Percentiles rank a stretch among this genome's conserved stretches.
Evolutionary conservation across 2,888 invertebrate species (phyloP).

Genomic region (Amphipyra berbera): DNA sequence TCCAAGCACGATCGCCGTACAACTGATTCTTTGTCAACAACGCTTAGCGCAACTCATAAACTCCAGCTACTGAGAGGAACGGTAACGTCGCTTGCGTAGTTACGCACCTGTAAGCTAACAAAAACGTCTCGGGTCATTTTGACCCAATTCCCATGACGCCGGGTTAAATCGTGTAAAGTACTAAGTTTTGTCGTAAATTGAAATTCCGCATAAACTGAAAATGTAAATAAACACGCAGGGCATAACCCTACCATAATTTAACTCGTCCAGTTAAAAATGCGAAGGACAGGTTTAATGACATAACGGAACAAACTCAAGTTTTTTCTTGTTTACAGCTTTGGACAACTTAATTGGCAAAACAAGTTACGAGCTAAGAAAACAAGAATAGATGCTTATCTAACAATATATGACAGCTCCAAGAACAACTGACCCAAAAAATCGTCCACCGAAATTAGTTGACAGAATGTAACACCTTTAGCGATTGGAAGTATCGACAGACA

Average conservation of each 20-base stretch:
- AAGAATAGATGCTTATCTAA: slow-evolving; percentile 69
- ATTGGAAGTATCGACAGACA: slow-evolving; percentile 69
- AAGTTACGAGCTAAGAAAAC: slow-evolving; percentile 64
- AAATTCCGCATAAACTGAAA: not conserved
- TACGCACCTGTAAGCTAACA: no score
- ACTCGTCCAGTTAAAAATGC: slow-evolving; percentile 44
- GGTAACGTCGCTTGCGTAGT: no score
- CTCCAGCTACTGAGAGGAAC: no score
- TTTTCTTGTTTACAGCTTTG: slow-evolving; percentile 65
- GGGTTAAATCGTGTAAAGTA: no score
- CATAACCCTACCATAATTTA: slow-evolving; percentile 26
- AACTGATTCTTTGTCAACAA: no score
- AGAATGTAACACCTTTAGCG: slow-evolving; percentile 73
- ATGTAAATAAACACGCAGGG: slow-evolving; percentile 19
- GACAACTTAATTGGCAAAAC: slow-evolving; percentile 73
- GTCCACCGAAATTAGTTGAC: slow-evolving; percentile 61
- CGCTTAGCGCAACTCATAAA: no score
- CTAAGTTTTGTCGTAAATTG: no score
- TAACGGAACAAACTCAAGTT: slow-evolving; percentile 39
- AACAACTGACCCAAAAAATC: slow-evolving; percentile 64
- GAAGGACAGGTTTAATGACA: slow-evolving; percentile 56
- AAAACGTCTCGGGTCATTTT: no score
- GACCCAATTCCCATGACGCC: no score
- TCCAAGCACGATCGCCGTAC: no score
- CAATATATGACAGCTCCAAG: slow-evolving; percentile 69